These are phyloP conservation scores for Phodopus roborovskii DNA, from an alignment of 2,113 vertebrate genomes.

Conservation along the genomic window DNA sequence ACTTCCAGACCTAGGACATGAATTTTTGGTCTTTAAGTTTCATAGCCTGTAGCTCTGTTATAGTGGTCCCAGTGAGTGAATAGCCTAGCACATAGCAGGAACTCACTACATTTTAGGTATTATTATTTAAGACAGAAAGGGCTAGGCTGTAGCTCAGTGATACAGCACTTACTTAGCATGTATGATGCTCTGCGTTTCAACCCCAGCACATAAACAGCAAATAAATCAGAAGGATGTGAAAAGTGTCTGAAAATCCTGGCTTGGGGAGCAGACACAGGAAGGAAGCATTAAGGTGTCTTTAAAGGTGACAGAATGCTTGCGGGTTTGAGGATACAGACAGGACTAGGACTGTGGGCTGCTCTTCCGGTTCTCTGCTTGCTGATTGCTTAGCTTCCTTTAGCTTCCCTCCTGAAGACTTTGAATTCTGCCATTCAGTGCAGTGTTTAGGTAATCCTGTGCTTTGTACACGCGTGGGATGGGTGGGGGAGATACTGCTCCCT, in stretches of 20 bases:
- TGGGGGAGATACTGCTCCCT: background rate
- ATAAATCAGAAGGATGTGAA: background rate
- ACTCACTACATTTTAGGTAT: fast-evolving
- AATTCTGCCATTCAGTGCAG: too few species aligned
- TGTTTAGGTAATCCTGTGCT: background rate
- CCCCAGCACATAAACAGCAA: background rate
- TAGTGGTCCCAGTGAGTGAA: fast-evolving
- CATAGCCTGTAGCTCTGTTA: fast-evolving
- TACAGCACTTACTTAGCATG: too few species aligned
- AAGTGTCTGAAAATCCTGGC: background rate
- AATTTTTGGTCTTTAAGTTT: background rate
- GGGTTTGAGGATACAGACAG: background rate
- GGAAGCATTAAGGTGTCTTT: background rate
- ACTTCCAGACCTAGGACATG: background rate
- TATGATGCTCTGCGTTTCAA: background rate
- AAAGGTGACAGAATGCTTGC: background rate
- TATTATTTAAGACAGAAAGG: background rate
- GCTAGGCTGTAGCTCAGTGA: background rate
- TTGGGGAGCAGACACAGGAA: background rate
- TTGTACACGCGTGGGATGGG: background rate
- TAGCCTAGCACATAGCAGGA: fast-evolving
- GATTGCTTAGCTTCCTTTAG: background rate
- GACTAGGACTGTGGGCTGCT: background rate
- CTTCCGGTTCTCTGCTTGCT: background rate
- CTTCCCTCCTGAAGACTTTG: background rate